These are phyloP conservation scores for Cyrtodaria siliqua DNA, from an alignment of 2,888 invertebrate genomes.

Conservation along the genomic window DNA sequence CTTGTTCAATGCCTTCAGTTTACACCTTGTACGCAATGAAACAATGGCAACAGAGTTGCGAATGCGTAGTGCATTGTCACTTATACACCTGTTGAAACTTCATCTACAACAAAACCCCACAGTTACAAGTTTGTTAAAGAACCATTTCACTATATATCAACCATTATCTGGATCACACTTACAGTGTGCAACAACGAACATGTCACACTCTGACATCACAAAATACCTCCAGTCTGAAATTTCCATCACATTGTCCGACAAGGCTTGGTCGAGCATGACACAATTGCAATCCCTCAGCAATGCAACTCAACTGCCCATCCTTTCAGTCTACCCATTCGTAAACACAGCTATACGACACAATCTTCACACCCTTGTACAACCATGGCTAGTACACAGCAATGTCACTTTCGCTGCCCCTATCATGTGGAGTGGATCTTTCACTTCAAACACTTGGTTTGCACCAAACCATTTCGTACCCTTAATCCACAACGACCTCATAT, in stretches of 20 bases:
- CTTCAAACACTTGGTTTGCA: no score
- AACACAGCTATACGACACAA: no score
- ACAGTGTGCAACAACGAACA: neutral
- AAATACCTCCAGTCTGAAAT: neutral
- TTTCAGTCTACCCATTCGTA: conserved; percentile 24
- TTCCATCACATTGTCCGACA: conserved; percentile 4
- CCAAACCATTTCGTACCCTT: conserved; percentile 30
- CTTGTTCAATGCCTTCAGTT: conserved; percentile 34
- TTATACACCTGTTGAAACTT: conserved; percentile 14
- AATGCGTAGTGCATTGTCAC: conserved; percentile 19
- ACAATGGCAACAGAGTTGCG: conserved; percentile 26
- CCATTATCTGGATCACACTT: conserved; percentile 9
- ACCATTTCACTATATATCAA: conserved; percentile 17
- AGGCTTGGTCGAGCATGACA: conserved; percentile 31
- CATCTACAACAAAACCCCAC: neutral
- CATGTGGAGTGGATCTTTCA: no score
- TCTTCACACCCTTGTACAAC: no score
- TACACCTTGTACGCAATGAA: conserved; percentile 24
- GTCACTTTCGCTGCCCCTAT: no score
- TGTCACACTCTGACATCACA: neutral
- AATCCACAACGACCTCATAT: no score
- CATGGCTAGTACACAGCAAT: neutral
- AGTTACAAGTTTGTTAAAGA: conserved; percentile 8
- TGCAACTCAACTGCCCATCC: conserved; percentile 18
- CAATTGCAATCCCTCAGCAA: conserved; percentile 23